Conservation (phyloP, 2,797 vertebrate genomes). For the Hydrolagus colliei region DNA sequence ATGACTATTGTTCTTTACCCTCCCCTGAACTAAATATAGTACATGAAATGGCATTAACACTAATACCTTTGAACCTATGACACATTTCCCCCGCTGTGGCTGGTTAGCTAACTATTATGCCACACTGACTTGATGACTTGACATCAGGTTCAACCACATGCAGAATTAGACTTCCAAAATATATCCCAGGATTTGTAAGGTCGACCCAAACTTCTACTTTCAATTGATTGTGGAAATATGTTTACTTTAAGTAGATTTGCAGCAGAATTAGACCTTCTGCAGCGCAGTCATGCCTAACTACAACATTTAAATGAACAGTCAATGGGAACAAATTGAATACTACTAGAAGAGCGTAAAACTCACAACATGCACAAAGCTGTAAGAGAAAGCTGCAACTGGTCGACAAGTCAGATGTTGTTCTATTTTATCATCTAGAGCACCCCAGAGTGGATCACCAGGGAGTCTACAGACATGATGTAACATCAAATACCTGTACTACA, state of each 20-base stretch:
- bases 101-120: not conserved
- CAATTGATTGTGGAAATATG: slow-evolving; percentile 1
- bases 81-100: not conserved
- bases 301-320: not conserved
- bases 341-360: not conserved
- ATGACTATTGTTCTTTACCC: not conserved
- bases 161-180: not conserved
- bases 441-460: not conserved
- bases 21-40: not conserved
- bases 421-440: not conserved
- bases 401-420: too few species aligned
- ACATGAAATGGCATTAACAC: not conserved
- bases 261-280: not conserved
- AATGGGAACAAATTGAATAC: too few species aligned
- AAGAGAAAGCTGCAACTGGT: not conserved
- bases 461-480: not conserved
- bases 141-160: not conserved
- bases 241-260: not conserved
- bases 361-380: not conserved
- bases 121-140: not conserved
- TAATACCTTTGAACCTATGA: not conserved
- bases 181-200: slow-evolving; percentile 9
- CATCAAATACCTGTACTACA: not conserved
- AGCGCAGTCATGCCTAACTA: not conserved
- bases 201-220: not conserved